Conservation (phyloP, 1,140 invertebrate species). For the Heliconius eleuchia region DNA sequence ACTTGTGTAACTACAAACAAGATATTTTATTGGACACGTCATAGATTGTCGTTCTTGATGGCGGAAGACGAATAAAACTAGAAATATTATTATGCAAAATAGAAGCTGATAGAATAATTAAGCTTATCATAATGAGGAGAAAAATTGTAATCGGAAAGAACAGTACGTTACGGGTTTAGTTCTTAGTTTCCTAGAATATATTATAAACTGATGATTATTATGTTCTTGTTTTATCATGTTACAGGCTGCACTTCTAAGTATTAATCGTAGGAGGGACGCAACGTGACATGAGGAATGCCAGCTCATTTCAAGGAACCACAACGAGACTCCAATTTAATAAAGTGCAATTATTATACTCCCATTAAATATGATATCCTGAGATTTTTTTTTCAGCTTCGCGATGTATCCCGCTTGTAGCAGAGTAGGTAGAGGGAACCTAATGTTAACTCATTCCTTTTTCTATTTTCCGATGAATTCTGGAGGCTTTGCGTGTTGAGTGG, state of each 20-base stretch:
- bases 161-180: not conserved
- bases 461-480: no score
- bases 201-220: not conserved
- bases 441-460: no score
- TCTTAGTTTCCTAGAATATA: not conserved
- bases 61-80: no score
- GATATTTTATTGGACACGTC: no score
- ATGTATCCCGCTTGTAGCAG: no score
- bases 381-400: not conserved
- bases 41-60: no score
- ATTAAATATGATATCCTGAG: constrained; percentile 38
- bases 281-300: constrained; percentile 38
- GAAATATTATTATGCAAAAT: no score
- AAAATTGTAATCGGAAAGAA: not conserved
- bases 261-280: constrained; percentile 29
- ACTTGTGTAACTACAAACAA: no score
- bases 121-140: no score
- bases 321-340: constrained; percentile 40
- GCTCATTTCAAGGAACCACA: constrained; percentile 45
- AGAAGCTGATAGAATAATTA: no score
- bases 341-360: constrained; percentile 32
- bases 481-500: no score
- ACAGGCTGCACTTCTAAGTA: constrained; percentile 42
- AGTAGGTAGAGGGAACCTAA: no score
- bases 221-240: not conserved